A percentile compares a stretch with the other conserved stretches of the same genome.
Evolutionary conservation across 2,113 vertebrate species (phyloP).

Genomic region (Platanista minor): DNA sequence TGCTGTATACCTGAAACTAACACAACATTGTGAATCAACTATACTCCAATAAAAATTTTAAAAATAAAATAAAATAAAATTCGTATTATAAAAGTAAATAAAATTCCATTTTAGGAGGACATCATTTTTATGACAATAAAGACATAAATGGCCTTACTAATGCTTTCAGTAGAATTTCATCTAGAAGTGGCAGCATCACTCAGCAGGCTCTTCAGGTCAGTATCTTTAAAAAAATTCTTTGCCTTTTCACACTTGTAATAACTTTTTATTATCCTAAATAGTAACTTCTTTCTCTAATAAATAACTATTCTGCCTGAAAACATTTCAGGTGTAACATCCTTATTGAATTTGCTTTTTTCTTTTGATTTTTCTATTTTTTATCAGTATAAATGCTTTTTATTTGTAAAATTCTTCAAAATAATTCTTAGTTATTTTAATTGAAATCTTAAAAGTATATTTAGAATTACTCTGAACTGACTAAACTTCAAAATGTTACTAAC

Average conservation of each 20-base stretch:
- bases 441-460: slow-evolving; percentile 16
- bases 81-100: neutral
- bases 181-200: slow-evolving; percentile 69
- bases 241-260: neutral
- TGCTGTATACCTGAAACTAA: neutral
- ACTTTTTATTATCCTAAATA: neutral
- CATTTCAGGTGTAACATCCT: neutral
- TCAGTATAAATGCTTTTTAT: neutral
- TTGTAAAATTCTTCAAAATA: neutral
- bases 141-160: slow-evolving; percentile 70
- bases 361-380: neutral
- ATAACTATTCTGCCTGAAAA: neutral
- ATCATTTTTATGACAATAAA: slow-evolving; percentile 55
- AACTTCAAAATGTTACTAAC: neutral
- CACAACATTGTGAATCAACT: neutral
- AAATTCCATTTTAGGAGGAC: slow-evolving; percentile 72
- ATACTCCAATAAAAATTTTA: neutral
- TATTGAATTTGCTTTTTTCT: slow-evolving; percentile 13
- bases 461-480: neutral
- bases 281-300: neutral
- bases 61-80: neutral
- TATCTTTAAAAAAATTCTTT: slow-evolving; percentile 8
- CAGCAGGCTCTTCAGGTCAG: slow-evolving; percentile 79
- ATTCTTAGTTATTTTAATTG: neutral
- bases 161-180: slow-evolving; percentile 76